These are phyloP conservation scores for Drosophila neocordata DNA, from an alignment of 1,140 invertebrate genomes.

Conservation along the genomic window DNA sequence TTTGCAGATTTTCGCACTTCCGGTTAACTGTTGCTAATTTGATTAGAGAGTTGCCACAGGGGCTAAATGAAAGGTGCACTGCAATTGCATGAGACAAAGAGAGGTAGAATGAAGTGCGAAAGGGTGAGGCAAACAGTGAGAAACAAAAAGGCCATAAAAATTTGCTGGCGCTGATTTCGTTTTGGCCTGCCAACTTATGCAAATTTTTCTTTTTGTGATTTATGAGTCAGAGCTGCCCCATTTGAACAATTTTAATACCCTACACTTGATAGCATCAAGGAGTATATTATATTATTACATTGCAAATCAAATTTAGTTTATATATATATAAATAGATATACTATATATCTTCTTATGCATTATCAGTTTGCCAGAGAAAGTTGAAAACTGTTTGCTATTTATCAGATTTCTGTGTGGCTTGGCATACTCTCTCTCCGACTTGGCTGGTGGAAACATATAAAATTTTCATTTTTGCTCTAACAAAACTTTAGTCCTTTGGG, in stretches of 20 bases:
- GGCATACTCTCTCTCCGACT: background rate
- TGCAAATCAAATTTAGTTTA: too few relatives aligned
- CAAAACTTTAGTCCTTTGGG: conserved; percentile 43
- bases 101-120: background rate
- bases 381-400: background rate
- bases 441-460: background rate
- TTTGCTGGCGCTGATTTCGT: conserved; percentile 51
- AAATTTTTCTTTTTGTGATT: conserved; percentile 68
- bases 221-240: conserved; percentile 49
- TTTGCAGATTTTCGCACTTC: conserved; percentile 67
- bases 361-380: too few relatives aligned
- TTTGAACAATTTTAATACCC: conserved; percentile 36
- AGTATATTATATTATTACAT: background rate
- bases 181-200: conserved; percentile 72
- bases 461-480: background rate
- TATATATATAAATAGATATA: too few relatives aligned
- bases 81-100: background rate
- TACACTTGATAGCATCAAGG: background rate
- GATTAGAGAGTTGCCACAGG: conserved; percentile 65
- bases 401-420: background rate
- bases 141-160: conserved; percentile 53
- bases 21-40: conserved; percentile 77
- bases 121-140: conserved; percentile 24
- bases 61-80: background rate
- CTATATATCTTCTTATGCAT: too few relatives aligned